A percentile compares a stretch with the other conserved stretches of the same genome.
Evolutionary conservation across 2,113 vertebrate genomes (phyloP).

Genomic region (Cyprinodon tularosa): DNA sequence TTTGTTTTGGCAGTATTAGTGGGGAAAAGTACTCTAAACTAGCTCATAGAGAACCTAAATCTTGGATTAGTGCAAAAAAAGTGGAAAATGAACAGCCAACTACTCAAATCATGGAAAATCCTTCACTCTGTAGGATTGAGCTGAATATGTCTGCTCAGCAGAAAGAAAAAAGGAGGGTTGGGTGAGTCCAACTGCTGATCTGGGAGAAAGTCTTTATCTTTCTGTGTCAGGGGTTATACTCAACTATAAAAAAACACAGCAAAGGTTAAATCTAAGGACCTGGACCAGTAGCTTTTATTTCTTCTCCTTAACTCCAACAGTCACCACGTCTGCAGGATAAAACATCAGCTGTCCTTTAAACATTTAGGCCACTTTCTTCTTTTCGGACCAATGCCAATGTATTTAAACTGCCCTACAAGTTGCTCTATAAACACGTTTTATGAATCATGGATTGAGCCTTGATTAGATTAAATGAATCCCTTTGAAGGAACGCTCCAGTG

Average conservation of each 20-base stretch:
- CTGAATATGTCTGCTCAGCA: constrained; percentile 45
- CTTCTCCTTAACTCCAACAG: not conserved
- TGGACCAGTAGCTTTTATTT: not conserved
- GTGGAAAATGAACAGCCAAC: constrained; percentile 6
- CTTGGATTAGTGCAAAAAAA: not conserved
- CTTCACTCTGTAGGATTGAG: not conserved
- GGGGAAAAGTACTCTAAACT: not conserved
- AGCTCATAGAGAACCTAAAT: not conserved
- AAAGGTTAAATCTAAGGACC: not conserved
- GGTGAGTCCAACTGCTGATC: constrained; percentile 42
- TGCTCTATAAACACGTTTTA: too few relatives aligned
- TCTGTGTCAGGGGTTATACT: constrained; percentile 23
- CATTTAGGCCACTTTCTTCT: not conserved
- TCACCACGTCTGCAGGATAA: not conserved
- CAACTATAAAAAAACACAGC: constrained; percentile 22
- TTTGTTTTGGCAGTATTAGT: constrained; percentile 11
- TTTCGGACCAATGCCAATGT: too few relatives aligned
- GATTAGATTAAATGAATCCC: constrained; percentile 35
- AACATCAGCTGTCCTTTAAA: not conserved
- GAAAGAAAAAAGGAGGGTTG: constrained; percentile 9
- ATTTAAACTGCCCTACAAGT: too few relatives aligned
- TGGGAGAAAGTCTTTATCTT: constrained; percentile 33
- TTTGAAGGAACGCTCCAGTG: constrained; percentile 46
- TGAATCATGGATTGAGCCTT: not conserved
- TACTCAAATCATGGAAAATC: constrained; percentile 7